These are phyloP conservation scores for Drosophila kikkawai DNA, from an alignment of 1,140 invertebrate species.

Conservation along the genomic window DNA sequence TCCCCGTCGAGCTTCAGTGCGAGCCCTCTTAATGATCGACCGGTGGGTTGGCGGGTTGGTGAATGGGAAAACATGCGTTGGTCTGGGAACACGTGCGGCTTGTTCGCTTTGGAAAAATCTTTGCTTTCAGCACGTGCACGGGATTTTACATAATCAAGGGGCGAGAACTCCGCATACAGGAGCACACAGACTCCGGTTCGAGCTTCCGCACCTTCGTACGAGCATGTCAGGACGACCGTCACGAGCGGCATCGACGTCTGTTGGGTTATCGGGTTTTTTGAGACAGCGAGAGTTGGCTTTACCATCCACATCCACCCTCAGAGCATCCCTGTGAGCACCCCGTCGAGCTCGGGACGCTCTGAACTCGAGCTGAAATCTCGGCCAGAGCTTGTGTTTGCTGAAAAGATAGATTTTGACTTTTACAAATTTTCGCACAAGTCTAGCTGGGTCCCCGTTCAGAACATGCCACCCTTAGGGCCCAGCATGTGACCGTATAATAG, in stretches of 20 bases:
- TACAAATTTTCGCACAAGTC: slow-evolving; percentile 81
- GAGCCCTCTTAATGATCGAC: slow-evolving; percentile 33
- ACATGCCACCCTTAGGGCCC: slow-evolving; percentile 38
- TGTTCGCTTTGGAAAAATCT: slow-evolving; percentile 80
- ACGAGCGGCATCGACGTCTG: slow-evolving; percentile 45
- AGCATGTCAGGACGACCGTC: slow-evolving; percentile 17
- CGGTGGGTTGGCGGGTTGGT: slow-evolving; percentile 30
- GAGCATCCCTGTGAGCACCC: slow-evolving; percentile 18
- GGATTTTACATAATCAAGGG: slow-evolving; percentile 82
- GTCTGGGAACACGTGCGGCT: slow-evolving; percentile 66
- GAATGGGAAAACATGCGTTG: slow-evolving; percentile 10
- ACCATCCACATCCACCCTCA: slow-evolving; percentile 31
- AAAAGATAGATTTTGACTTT: slow-evolving; percentile 84
- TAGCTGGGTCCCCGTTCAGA: slow-evolving; percentile 13
- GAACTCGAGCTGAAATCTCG: slow-evolving; percentile 37
- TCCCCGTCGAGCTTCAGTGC: slow-evolving; percentile 53
- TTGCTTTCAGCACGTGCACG: slow-evolving; percentile 81
- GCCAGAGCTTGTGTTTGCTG: slow-evolving; percentile 67
- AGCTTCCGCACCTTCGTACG: slow-evolving; percentile 9
- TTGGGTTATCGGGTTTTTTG: slow-evolving; percentile 70
- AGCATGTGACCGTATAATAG: slow-evolving; percentile 80
- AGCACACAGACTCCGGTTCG: slow-evolving; percentile 27
- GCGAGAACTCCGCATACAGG: slow-evolving; percentile 58
- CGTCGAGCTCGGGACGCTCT: slow-evolving; percentile 46
- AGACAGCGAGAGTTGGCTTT: slow-evolving; percentile 29